Percentiles rank a stretch among this genome's conserved stretches.
These are phyloP conservation scores for Gyps fulvus DNA, from an alignment of 2,113 vertebrate genomes.

Conservation along the genomic window DNA sequence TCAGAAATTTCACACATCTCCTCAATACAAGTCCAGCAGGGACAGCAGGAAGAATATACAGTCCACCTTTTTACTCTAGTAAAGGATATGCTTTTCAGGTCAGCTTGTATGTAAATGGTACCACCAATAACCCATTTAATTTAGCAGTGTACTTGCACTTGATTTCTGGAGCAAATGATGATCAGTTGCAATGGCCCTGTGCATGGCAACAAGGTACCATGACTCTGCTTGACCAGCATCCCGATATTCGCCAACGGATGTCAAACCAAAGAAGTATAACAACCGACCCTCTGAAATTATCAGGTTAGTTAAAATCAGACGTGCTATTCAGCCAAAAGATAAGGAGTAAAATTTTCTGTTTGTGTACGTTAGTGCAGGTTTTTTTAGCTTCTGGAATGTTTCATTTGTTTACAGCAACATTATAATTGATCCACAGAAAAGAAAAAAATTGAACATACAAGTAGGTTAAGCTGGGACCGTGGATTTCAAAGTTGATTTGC, in stretches of 20 bases:
- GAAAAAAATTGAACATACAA: not conserved
- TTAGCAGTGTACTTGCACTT: constrained; percentile 78
- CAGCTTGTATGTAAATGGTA: constrained; percentile 68
- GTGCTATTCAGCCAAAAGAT: not conserved
- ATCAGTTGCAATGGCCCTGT: constrained; percentile 83
- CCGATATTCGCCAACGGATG: constrained; percentile 84
- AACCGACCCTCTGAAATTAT: constrained; percentile 73
- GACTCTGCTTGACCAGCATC: constrained; percentile 84
- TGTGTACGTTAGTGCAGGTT: not conserved
- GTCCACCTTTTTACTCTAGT: constrained; percentile 83
- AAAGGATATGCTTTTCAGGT: constrained; percentile 90
- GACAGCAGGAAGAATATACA: constrained; percentile 56
- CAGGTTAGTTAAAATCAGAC: constrained; percentile 66
- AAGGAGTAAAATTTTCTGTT: not conserved
- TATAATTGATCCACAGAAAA: not conserved
- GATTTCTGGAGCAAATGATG: constrained; percentile 83
- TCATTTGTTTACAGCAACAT: not conserved
- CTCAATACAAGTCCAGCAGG: constrained; percentile 62
- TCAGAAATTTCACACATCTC: constrained; percentile 80
- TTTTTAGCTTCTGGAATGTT: not conserved
- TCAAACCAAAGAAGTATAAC: constrained; percentile 84
- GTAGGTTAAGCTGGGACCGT: not conserved
- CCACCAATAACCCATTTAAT: not conserved
- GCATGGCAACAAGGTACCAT: constrained; percentile 86
- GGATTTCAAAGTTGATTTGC: not conserved